Percentiles rank a stretch among this genome's conserved stretches.
Conservation (phyloP, 2,113 vertebrate genomes). For the Psilopogon haemacephalus region DNA sequence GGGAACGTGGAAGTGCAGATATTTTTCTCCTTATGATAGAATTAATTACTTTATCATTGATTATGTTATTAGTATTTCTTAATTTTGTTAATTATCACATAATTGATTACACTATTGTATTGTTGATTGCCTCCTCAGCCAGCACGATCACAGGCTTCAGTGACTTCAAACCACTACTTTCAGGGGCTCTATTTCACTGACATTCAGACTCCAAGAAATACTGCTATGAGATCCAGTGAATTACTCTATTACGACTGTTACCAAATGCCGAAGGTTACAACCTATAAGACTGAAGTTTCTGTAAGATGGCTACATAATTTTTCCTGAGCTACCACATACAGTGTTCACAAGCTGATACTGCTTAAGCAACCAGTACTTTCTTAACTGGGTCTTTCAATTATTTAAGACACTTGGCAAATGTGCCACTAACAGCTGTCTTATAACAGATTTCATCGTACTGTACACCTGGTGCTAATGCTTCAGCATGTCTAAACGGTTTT, state of each 20-base stretch:
- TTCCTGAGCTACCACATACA: neutral
- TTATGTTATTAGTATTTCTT: neutral
- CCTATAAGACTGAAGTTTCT: neutral
- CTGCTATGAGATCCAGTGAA: neutral
- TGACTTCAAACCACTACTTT: neutral
- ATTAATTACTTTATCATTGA: neutral
- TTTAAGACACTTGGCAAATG: constrained; percentile 24
- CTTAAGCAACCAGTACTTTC: constrained; percentile 30
- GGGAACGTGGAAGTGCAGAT: neutral
- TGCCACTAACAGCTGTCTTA: constrained; percentile 27
- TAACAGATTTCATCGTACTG: constrained; percentile 49
- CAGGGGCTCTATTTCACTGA: neutral
- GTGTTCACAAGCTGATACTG: neutral
- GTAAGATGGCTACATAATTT: neutral
- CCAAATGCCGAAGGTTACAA: neutral
- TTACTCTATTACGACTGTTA: neutral
- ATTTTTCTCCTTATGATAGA: neutral
- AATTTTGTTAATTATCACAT: neutral
- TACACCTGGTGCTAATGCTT: constrained; percentile 59
- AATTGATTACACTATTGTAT: neutral
- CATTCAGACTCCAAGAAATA: neutral
- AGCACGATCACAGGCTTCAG: neutral
- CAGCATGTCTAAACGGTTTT: constrained; percentile 57
- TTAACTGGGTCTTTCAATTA: constrained; percentile 42
- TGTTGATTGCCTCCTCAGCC: neutral